Conservation (phyloP, 92 coral and sea anemone genomes). For the Meandrina meandrites region DNA sequence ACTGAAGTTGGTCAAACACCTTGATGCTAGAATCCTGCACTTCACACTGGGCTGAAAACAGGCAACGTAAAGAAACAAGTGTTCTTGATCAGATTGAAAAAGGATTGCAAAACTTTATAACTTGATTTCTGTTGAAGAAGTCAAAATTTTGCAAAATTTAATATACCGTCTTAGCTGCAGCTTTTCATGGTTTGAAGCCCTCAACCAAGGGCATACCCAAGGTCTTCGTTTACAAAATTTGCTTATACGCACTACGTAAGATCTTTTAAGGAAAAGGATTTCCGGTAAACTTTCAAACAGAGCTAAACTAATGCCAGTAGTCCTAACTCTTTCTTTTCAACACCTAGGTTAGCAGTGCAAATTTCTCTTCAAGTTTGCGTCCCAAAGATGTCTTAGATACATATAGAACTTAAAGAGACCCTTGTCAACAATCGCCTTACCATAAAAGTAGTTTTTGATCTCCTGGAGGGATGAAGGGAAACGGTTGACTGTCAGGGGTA, state of each 20-base stretch:
- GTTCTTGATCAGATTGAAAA: background rate
- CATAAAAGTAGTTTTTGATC: conserved; percentile 34
- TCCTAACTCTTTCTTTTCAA: background rate
- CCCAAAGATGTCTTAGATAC: background rate
- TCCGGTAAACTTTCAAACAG: background rate
- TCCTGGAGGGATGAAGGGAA: conserved; percentile 53
- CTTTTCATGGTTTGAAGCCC: background rate
- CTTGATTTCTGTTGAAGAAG: too few species aligned
- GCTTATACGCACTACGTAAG: background rate
- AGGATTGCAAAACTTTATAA: too few species aligned
- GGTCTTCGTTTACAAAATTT: background rate
- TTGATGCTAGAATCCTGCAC: conserved; percentile 42
- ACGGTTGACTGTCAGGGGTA: conserved; percentile 45
- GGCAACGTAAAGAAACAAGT: background rate
- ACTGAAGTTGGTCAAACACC: conserved; percentile 62
- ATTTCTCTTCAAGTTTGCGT: background rate
- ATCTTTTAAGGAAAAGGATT: background rate
- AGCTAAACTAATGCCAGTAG: background rate
- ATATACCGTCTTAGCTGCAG: background rate
- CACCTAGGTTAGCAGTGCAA: background rate
- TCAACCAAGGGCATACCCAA: background rate
- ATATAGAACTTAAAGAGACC: background rate
- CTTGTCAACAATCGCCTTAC: conserved; percentile 21
- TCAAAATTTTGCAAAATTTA: too few species aligned
- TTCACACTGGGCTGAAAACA: conserved; percentile 54